A percentile compares a stretch with the other conserved stretches of the same genome.
These are phyloP conservation scores for Peromyscus californicus DNA, from an alignment of 2,113 vertebrate genomes.

Conservation along the genomic window DNA sequence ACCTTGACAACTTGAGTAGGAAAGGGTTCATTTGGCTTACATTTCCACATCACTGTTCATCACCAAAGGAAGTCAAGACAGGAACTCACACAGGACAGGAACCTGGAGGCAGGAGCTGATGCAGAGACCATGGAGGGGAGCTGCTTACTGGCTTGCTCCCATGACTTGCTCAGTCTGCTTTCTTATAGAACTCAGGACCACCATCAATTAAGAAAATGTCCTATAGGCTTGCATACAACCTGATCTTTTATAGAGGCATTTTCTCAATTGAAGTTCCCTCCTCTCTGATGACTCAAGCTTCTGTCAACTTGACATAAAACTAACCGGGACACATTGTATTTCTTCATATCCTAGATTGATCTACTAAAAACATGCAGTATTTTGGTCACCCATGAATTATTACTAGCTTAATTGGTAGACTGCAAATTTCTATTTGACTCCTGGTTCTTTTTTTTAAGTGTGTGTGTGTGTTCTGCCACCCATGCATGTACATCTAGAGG, in stretches of 20 bases:
- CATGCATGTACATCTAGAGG: background rate
- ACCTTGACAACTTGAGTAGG: background rate
- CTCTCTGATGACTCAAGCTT: too few species aligned
- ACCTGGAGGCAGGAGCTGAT: background rate
- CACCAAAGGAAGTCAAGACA: background rate
- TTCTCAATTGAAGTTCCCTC: too few species aligned
- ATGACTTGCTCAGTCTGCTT: background rate
- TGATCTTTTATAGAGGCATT: too few species aligned
- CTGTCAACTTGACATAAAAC: background rate
- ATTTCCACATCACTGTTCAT: background rate
- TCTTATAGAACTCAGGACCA: too few species aligned
- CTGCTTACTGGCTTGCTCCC: background rate
- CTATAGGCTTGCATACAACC: too few species aligned
- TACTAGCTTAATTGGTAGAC: background rate
- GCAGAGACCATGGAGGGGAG: background rate
- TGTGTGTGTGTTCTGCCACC: background rate
- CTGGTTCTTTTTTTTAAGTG: too few species aligned
- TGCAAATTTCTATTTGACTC: conserved; percentile 6
- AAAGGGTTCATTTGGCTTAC: background rate
- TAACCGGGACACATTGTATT: background rate
- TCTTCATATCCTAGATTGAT: conserved; percentile 24
- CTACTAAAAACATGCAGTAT: background rate
- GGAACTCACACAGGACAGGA: background rate
- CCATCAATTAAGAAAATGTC: too few species aligned
- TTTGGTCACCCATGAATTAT: conserved; percentile 1